Evolutionary conservation across 1,140 invertebrate species (phyloP).

Genomic region (Copidosoma floridanum): DNA sequence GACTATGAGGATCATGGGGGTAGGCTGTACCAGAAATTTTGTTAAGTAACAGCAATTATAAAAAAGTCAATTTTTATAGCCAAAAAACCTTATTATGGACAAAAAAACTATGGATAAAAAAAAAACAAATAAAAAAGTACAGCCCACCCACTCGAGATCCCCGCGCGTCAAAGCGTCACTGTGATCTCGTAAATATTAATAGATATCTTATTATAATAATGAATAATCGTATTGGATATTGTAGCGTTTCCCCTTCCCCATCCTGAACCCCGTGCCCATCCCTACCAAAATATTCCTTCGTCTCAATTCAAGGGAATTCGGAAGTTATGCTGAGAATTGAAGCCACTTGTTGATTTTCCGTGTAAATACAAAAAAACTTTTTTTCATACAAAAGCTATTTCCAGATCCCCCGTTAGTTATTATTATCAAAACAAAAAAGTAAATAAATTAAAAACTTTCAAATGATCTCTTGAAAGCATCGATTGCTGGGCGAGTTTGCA

Average conservation of each 20-base stretch:
- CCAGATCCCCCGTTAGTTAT: too few relatives aligned
- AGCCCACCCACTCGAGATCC: conserved; percentile 55
- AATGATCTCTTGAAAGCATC: conserved; percentile 53
- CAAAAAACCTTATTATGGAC: conserved; percentile 27
- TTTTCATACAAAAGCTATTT: too few relatives aligned
- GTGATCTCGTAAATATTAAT: conserved; percentile 58
- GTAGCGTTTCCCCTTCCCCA: conserved; percentile 38
- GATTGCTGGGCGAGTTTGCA: conserved; percentile 37
- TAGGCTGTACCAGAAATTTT: conserved; percentile 44
- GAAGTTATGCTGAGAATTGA: too few relatives aligned
- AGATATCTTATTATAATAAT: conserved; percentile 55
- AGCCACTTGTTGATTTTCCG: too few relatives aligned
- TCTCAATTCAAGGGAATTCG: conserved; percentile 5
- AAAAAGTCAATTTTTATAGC: conserved; percentile 12
- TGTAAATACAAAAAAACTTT: too few relatives aligned
- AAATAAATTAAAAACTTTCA: conserved; percentile 49
- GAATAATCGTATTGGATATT: conserved; percentile 54
- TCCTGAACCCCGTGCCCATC: too few relatives aligned
- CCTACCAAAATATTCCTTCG: too few relatives aligned
- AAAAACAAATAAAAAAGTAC: conserved; percentile 29
- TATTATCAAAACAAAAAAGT: too few relatives aligned
- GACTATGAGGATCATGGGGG: conserved; percentile 56
- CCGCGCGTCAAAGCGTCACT: conserved; percentile 59
- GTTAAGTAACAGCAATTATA: conserved; percentile 11
- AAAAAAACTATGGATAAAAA: conserved; percentile 31